Evolutionary conservation across 2,888 invertebrate species (phyloP).

Genomic region (Drosophila borealis): DNA sequence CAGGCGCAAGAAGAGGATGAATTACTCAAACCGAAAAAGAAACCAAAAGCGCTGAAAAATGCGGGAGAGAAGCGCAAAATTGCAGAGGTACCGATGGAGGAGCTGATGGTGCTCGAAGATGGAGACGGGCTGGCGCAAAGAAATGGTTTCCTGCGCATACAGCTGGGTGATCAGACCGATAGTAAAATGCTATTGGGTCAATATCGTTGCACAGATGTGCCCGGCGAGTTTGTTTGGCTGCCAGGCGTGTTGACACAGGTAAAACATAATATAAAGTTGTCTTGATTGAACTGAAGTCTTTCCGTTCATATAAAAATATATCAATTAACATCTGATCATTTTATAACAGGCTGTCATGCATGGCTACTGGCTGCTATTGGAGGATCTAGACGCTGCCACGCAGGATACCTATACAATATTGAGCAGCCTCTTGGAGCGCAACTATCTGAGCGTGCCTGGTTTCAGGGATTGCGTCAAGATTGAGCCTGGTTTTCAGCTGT

Average conservation of each 20-base stretch:
- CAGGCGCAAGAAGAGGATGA: conserved; percentile 51
- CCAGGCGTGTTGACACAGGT: conserved; percentile 96
- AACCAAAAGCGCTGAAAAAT: conserved; percentile 34
- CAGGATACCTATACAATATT: conserved; percentile 96
- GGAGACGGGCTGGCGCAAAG: conserved; percentile 30
- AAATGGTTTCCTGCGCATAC: conserved; percentile 91
- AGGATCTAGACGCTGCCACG: conserved; percentile 97
- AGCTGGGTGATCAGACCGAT: conserved; percentile 98
- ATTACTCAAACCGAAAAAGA: conserved; percentile 51
- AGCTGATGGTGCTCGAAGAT: conserved; percentile 48
- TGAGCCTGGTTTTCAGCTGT: conserved; percentile 95
- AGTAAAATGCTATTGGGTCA: conserved; percentile 96
- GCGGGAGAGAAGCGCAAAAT: conserved; percentile 63
- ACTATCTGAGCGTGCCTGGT: conserved; percentile 93
- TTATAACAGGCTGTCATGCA: conserved; percentile 91
- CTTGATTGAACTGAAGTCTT: no score
- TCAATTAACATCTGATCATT: no score
- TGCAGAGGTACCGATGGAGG: conserved; percentile 38
- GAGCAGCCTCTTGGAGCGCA: conserved; percentile 93
- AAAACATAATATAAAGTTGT: conserved; percentile 26
- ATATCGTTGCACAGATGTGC: conserved; percentile 95
- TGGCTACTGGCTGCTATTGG: conserved; percentile 96
- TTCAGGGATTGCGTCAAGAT: conserved; percentile 93
- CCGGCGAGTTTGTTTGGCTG: conserved; percentile 98
- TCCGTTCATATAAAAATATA: not conserved